phyloP scores from a whole-genome alignment of 2,888 invertebrate species.

The Tenthredo mesomela region DNA sequence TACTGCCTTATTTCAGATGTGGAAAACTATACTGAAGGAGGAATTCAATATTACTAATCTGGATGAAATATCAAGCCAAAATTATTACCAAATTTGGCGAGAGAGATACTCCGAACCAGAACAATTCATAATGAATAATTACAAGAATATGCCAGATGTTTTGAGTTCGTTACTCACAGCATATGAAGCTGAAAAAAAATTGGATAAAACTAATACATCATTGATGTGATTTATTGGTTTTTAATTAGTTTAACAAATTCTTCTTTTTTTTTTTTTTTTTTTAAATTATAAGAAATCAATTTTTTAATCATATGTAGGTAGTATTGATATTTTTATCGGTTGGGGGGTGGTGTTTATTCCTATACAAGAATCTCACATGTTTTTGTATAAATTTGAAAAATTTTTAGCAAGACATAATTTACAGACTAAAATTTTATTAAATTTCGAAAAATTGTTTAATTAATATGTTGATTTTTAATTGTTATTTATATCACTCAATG shows the following conservation, averaged over 20 bases:
- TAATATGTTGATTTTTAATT: background rate
- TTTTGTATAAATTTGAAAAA: background rate
- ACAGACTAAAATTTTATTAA: background rate
- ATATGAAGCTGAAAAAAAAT: slow-evolving; percentile 58
- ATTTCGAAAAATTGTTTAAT: background rate
- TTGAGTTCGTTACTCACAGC: slow-evolving; percentile 58
- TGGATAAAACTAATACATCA: slow-evolving; percentile 36
- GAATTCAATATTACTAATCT: slow-evolving; percentile 73
- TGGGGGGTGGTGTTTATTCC: background rate
- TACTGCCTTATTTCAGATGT: slow-evolving; percentile 73
- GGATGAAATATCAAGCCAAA: slow-evolving; percentile 75
- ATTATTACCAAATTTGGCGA: slow-evolving; percentile 79
- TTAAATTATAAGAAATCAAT: background rate
- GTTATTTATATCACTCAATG: background rate
- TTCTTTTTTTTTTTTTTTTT: background rate
- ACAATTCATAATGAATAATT: slow-evolving; percentile 65
- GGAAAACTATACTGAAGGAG: slow-evolving; percentile 78
- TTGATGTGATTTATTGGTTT: background rate
- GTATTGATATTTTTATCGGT: background rate
- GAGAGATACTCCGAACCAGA: slow-evolving; percentile 72
- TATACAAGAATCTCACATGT: background rate
- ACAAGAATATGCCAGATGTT: slow-evolving; percentile 57
- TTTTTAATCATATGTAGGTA: background rate
- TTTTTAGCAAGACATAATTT: background rate
- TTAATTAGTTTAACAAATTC: background rate